Evolutionary conservation across 2,888 invertebrate genomes (phyloP).

Genomic region (Cataglyphis cursor): DNA sequence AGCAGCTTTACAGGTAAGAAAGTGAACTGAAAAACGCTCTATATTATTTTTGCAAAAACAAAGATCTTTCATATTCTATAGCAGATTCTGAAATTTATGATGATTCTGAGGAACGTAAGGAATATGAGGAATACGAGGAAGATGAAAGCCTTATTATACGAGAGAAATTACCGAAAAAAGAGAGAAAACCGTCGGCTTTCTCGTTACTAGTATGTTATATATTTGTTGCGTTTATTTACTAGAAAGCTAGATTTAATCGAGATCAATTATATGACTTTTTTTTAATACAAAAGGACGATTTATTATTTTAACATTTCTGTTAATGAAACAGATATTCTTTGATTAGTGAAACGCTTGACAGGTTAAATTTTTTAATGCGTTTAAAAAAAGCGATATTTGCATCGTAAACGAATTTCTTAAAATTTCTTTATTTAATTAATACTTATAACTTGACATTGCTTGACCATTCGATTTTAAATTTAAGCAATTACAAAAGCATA

Average conservation of each 20-base stretch:
- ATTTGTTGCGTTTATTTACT: neutral
- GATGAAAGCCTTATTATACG: conserved; percentile 19
- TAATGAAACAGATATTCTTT: neutral
- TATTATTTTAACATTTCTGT: neutral
- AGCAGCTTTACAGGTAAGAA: neutral
- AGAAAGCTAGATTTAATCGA: neutral
- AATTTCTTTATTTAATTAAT: neutral
- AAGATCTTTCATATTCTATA: neutral
- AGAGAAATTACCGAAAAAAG: neutral
- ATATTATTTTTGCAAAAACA: neutral
- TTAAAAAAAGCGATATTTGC: neutral
- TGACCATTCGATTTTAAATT: neutral
- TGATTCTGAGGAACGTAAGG: conserved; percentile 52
- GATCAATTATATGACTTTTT: neutral
- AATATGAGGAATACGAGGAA: conserved; percentile 56
- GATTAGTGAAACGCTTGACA: neutral
- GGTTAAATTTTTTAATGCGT: neutral
- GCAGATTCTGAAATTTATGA: conserved; percentile 27
- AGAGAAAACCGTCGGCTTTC: neutral
- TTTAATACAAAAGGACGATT: neutral
- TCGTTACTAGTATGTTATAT: conserved; percentile 5
- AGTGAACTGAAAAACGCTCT: neutral
- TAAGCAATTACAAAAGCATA: neutral
- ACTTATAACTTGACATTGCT: neutral
- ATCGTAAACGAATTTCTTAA: neutral